Evolutionary conservation across 1,140 invertebrate species (phyloP).

Genomic region (Aphaenogaster floridana): DNA sequence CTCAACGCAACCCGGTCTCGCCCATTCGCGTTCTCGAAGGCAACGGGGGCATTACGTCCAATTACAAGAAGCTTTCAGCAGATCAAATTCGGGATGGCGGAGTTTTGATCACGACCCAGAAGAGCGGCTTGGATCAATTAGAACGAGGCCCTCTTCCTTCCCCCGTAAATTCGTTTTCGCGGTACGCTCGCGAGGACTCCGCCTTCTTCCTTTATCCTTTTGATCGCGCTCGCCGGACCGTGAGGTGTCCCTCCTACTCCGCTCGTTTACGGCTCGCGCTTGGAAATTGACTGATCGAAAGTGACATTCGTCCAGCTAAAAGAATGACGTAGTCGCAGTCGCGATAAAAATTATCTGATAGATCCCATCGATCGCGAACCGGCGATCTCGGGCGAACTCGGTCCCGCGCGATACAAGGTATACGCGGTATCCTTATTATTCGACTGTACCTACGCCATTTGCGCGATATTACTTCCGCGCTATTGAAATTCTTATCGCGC

Average conservation of each 20-base stretch:
- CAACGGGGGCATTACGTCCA: constrained; percentile 74
- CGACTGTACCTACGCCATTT: neutral
- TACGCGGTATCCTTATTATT: neutral
- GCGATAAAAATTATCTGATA: constrained; percentile 45
- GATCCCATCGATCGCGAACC: neutral
- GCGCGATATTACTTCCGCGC: constrained; percentile 36
- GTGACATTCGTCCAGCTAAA: constrained; percentile 37
- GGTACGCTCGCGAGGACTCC: constrained; percentile 45
- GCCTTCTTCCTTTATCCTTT: constrained; percentile 75
- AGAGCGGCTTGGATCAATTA: constrained; percentile 75
- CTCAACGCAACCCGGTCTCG: neutral
- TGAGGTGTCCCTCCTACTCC: constrained; percentile 63
- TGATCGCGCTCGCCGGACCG: constrained; percentile 54
- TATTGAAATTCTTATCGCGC: constrained; percentile 54
- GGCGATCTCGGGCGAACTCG: neutral
- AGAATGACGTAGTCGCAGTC: neutral
- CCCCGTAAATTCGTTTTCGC: constrained; percentile 69
- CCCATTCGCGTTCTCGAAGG: constrained; percentile 29
- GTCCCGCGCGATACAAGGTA: neutral
- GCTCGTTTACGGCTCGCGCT: constrained; percentile 38
- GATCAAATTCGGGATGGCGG: constrained; percentile 77
- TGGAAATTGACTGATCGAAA: constrained; percentile 64
- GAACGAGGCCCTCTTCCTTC: constrained; percentile 43
- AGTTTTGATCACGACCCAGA: constrained; percentile 80
- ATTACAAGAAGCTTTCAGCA: constrained; percentile 81